Evolutionary conservation across 2,888 invertebrate genomes (phyloP), one percentile per base, ranked within the genome.

Genomic region (Argyresthia goedartella): DNA sequence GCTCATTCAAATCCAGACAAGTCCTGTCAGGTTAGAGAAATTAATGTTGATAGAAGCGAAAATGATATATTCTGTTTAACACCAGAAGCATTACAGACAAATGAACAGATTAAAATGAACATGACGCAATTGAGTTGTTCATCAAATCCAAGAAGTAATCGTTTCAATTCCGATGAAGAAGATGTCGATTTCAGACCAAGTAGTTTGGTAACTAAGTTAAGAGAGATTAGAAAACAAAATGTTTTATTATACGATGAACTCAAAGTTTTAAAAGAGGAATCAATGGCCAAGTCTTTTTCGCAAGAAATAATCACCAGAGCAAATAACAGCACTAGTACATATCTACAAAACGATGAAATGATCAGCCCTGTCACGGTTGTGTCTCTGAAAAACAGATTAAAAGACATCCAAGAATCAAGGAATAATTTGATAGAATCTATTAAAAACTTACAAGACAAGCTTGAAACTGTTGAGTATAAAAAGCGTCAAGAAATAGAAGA

Each of bases 181-280:
- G 25, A n/a, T n/a, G n/a, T n/a, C n/a, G n/a, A 25, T 6, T 25
- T 25, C 11, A 71, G 81, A 65, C 73, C 78, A 1, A 71, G 66
- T 51, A 81, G 77, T 53, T 62, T 85, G 1, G 66, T 85, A 1
- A 66, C 62, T 41, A 85, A 78, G 60, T 57, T 86, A 6, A 68
- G 84, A 57, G 76, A 81, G 55, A 78, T 85, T 3, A 85, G 84
- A 66, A 66, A 71, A 33, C 74, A 85, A 60, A 85, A 86, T 58
- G 52, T 66, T 9, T 52, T 73, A 13, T 58, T 85, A 3, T 72
- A 73, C 11, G 69, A 67, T 53, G 79, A 85, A 57, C 58, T 85
- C 3, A 50, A 59, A 4, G 56, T 62, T 33, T 59, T 84, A 15
- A 76, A 65, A 67, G 61, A 72, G 52, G 71, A 73, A 50, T 63